Evolutionary conservation across 1,140 invertebrate species (phyloP).

Genomic region (Pteromalus puparum): DNA sequence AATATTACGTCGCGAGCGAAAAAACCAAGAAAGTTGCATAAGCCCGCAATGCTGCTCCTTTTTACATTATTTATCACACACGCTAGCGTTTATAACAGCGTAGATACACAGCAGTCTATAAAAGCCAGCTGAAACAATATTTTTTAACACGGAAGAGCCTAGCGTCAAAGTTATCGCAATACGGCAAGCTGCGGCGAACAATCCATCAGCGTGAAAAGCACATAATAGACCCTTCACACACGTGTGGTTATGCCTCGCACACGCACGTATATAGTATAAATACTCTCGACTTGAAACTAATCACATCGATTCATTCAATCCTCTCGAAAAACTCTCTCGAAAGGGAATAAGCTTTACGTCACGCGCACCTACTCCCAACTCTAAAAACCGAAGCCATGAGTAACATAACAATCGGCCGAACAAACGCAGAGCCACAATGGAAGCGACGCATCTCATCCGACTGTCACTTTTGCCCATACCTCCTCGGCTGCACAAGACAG

Average conservation of each 20-base stretch:
- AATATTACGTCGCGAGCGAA: background rate
- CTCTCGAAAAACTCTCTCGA: background rate
- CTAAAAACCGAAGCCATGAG: background rate
- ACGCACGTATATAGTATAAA: background rate
- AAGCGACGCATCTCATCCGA: background rate
- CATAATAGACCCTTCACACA: background rate
- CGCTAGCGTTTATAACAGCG: background rate
- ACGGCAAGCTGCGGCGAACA: background rate
- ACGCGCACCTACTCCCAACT: background rate
- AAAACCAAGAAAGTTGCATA: background rate
- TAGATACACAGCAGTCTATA: background rate
- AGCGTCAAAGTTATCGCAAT: background rate
- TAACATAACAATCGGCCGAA: background rate
- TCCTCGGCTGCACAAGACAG: background rate
- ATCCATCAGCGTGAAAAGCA: background rate
- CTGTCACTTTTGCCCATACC: conserved; percentile 19
- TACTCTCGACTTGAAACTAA: conserved; percentile 5
- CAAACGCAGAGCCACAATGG: background rate
- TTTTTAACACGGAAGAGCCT: background rate
- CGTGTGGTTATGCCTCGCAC: background rate
- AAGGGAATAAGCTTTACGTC: conserved; percentile 6
- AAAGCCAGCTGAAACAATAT: background rate
- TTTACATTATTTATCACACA: background rate
- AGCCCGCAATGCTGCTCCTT: background rate
- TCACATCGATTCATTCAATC: background rate